Evolutionary conservation across 2,888 invertebrate species (phyloP), one percentile per base, ranked within the genome.

Genomic region (Cloeon dipterum): DNA sequence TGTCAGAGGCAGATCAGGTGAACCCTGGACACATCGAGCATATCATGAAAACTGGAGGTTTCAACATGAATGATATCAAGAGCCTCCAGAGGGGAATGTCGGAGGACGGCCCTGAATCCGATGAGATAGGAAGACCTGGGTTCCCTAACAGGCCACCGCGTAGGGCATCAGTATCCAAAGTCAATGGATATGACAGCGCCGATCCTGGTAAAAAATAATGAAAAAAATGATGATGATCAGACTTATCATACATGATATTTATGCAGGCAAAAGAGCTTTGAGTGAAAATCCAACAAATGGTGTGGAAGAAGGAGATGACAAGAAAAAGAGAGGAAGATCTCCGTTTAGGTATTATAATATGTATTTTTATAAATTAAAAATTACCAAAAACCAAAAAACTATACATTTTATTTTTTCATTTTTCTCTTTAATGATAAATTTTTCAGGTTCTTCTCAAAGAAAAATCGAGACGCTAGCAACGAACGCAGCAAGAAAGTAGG

Each of bases 1-100:
- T 75, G 58, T 70, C 68, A 4, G 83, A 83, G 48, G 75, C 74
- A 0, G 70, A 75, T 3, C 63, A 66, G 44, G 57, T 68, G 7
- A 66, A 68, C 35, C 70, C 70, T 45, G 76, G 74, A 0, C 83
- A 85, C 47, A 74, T 88, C 46, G 88, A 88, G 53, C 85, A 86
- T 51, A 86, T 88, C 44, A 82, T 89, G 68, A 74, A 79, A 47
- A 79, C 86, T 46, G 74, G 74, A 32, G 74, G 74, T 2, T 89
- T 89, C 55, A 83, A 83, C 21, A 85, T 89, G 71, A 86, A 73
- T 45, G 89, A 89, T 48, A 83, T 89, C 41, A 89, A 89, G 68
- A 86, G 79, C 46, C 61, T 89, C 14, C 79, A 81, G 45, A 64
- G 79, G 39, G 76, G 81, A 54, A 89, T 83, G 57, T 63, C 70